These are phyloP conservation scores for Ceratina calcarata DNA, from an alignment of 1,140 invertebrate genomes.

Conservation along the genomic window DNA sequence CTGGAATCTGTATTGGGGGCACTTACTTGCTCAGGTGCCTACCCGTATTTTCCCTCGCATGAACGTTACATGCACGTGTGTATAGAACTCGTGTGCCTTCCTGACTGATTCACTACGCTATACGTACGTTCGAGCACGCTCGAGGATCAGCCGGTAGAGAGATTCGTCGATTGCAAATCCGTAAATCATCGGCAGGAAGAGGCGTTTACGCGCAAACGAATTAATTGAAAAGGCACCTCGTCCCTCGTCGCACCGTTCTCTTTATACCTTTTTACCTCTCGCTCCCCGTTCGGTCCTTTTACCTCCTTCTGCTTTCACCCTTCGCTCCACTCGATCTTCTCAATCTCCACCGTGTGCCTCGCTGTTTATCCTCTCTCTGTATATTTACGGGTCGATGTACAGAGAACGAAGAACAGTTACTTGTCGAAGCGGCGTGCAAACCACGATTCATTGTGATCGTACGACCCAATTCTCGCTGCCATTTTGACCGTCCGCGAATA, in stretches of 20 bases:
- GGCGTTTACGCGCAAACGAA: conserved; percentile 66
- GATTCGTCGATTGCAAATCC: conserved; percentile 57
- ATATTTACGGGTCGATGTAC: background rate
- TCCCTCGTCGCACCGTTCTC: conserved; percentile 12
- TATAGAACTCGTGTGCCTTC: conserved; percentile 22
- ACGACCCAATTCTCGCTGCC: background rate
- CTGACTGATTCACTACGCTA: conserved; percentile 34
- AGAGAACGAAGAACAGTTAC: conserved; percentile 1
- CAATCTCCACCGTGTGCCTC: background rate
- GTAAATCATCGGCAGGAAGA: conserved; percentile 63
- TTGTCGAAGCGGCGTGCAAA: background rate
- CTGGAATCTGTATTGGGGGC: conserved; percentile 3
- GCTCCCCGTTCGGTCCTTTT: background rate
- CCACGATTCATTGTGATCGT: background rate
- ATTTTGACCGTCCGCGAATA: background rate
- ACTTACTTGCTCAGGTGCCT: conserved; percentile 12
- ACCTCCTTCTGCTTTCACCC: conserved; percentile 24
- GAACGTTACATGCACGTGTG: background rate
- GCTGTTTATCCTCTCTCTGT: conserved; percentile 3
- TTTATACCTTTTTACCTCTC: conserved; percentile 16
- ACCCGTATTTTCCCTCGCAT: conserved; percentile 44
- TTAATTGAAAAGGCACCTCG: conserved; percentile 62
- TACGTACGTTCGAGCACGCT: conserved; percentile 21
- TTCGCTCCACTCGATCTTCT: conserved; percentile 13
- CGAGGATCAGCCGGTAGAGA: conserved; percentile 16